Percentiles rank a stretch among this genome's conserved stretches.
phyloP scores from a whole-genome alignment of 2,113 vertebrate genomes.

The Pavo muticus region DNA sequence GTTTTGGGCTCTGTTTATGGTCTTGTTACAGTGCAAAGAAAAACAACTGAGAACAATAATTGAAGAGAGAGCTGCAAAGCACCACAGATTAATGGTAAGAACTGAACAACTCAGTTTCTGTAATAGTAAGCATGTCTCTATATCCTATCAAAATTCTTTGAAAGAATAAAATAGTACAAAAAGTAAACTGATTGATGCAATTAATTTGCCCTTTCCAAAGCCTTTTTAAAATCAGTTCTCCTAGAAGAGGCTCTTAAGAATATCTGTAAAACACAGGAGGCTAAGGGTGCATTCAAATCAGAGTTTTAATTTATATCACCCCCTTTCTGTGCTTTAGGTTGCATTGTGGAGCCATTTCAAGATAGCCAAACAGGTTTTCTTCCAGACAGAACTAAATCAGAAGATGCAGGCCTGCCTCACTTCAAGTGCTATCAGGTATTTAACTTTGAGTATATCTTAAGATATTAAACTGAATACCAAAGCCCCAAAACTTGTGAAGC shows the following conservation, averaged over 20 bases:
- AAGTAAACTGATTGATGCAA: not conserved
- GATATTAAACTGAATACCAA: not conserved
- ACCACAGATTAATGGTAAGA: not conserved
- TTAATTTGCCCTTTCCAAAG: not conserved
- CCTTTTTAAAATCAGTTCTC: not conserved
- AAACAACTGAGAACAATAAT: not conserved
- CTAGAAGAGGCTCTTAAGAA: slow-evolving; percentile 10
- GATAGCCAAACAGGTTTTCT: not conserved
- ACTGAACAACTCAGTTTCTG: slow-evolving; percentile 10
- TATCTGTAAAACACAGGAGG: not conserved
- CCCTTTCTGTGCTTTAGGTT: not conserved
- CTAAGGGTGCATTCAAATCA: not conserved
- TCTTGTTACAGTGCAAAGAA: not conserved
- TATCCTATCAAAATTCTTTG: slow-evolving; percentile 17
- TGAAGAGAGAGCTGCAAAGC: slow-evolving; percentile 26
- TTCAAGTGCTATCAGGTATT: not conserved
- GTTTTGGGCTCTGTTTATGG: not conserved
- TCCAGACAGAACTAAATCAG: not conserved
- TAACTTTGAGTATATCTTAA: not conserved
- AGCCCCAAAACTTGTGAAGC: not conserved
- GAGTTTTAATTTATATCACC: not conserved
- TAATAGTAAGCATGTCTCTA: not conserved
- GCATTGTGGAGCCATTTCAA: not conserved
- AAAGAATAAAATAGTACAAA: slow-evolving; percentile 26
- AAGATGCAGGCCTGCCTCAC: not conserved